Conservation (phyloP, 2,113 vertebrate species). For the Microcebus tavaratra region DNA sequence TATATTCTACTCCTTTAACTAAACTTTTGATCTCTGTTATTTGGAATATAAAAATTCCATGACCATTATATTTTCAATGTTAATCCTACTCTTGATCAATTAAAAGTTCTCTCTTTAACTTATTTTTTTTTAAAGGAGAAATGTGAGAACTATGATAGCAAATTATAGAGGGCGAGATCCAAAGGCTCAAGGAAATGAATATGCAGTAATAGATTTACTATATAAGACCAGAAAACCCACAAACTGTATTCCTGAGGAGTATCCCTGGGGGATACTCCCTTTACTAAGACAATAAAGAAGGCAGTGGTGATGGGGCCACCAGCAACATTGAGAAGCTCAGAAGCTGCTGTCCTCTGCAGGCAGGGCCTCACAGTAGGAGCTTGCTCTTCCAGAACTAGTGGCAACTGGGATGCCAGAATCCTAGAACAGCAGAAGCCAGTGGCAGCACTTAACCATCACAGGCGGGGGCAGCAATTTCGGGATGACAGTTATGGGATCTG, state of each 20-base stretch:
- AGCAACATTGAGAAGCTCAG: background rate
- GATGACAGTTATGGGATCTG: background rate
- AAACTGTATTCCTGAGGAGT: background rate
- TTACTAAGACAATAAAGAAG: background rate
- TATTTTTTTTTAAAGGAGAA: background rate
- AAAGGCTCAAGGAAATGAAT: background rate
- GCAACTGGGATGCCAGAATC: background rate
- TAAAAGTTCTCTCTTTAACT: background rate
- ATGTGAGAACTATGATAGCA: background rate
- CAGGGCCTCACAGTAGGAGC: background rate
- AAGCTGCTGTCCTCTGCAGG: too few species aligned
- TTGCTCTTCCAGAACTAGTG: background rate
- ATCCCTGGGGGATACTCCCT: background rate
- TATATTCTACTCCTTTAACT: background rate
- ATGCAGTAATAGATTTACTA: background rate
- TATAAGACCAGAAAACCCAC: background rate
- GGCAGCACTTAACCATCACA: background rate
- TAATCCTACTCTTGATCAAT: constrained; percentile 6
- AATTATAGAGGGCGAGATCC: background rate
- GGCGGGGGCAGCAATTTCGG: background rate
- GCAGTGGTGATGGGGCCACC: background rate
- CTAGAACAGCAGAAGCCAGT: background rate
- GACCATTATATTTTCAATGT: background rate
- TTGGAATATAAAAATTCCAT: background rate
- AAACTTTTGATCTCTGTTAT: background rate